These are phyloP conservation scores for Neoitamus cyanurus DNA, from an alignment of 2,888 invertebrate species.

Conservation along the genomic window DNA sequence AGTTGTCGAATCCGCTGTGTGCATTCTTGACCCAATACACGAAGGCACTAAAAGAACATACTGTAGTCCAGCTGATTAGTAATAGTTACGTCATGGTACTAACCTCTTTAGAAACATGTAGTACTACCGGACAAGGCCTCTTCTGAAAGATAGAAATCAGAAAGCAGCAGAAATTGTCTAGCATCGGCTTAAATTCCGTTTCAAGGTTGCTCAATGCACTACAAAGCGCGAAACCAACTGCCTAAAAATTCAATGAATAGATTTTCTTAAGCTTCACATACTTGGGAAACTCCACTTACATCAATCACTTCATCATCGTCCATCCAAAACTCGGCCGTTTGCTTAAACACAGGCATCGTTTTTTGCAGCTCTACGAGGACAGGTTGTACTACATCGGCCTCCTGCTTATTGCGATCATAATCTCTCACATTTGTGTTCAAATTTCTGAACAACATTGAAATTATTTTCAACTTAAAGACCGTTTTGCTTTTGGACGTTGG, in stretches of 20 bases:
- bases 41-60: conserved; percentile 68
- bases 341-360: conserved; percentile 72
- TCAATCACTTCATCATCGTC: conserved; percentile 74
- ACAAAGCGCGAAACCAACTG: conserved; percentile 79
- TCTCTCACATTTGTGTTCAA: conserved; percentile 69
- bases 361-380: conserved; percentile 71
- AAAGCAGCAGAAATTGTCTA: conserved; percentile 76
- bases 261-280: neutral
- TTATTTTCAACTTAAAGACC: conserved; percentile 74
- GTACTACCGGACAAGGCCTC: conserved; percentile 75
- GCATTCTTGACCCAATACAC: conserved; percentile 69
- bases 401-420: conserved; percentile 60
- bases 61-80: no score
- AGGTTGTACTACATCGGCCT: conserved; percentile 67
- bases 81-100: no score
- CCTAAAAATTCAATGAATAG: conserved; percentile 67
- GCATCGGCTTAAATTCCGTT: conserved; percentile 76
- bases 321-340: conserved; percentile 73
- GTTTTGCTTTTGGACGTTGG: conserved; percentile 67
- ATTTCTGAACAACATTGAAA: conserved; percentile 74
- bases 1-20: conserved; percentile 67
- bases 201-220: conserved; percentile 78
- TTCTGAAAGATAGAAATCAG: conserved; percentile 75
- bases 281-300: conserved; percentile 65
- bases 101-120: conserved; percentile 82